Evolutionary conservation across 2,797 vertebrate species (phyloP), one percentile per base, ranked within the genome.

Genomic region (Sebastes aleutianus): DNA sequence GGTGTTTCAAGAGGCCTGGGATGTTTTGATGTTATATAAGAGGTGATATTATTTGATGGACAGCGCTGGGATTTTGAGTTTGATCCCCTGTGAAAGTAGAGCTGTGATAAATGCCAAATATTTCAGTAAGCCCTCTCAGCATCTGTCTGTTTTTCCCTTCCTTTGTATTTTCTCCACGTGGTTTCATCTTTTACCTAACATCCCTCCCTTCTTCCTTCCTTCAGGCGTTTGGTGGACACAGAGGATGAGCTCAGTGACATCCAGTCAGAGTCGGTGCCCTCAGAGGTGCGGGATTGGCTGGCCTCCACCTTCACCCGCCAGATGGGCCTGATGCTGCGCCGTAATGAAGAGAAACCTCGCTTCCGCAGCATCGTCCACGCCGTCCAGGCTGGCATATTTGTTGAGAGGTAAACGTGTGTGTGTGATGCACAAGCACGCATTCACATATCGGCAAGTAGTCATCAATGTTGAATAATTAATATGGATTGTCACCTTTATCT

Each of bases 191-290:
- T 20, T 56, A 20, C 57, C n/a, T 58, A 27, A 62, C 57, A 58
- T 24, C 12, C 58, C 27, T 53, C 16, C 14, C 8, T 13, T 59
- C 11, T 39, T 63, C 13, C 16, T 2, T 26, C 57, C 72, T 58
- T n/a, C 84, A 99, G 98, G 89, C 96, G 96, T 70, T 92, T 99
- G 91, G 96, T 99, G 89, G 98, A 99, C 93, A 98, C 97, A 0
- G 98, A 99, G 87, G 98, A 99, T 93, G 98, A 99, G 84, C 98
- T 99, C 88, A 98, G 98, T 36, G 98, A 98, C 91, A 99, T 99
- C 88, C 98, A 97, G 85, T 99, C 98, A 0, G 98, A 99, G 82
- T 97, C 97, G 0, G 97, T 99, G 81, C 98, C 98, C 24, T 99
- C 98, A 0, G 98, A 99, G 90, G 98, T 99, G 82, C 97, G 98